These are phyloP conservation scores for Volucella zonaria DNA, from an alignment of 2,888 invertebrate species.

Conservation along the genomic window DNA sequence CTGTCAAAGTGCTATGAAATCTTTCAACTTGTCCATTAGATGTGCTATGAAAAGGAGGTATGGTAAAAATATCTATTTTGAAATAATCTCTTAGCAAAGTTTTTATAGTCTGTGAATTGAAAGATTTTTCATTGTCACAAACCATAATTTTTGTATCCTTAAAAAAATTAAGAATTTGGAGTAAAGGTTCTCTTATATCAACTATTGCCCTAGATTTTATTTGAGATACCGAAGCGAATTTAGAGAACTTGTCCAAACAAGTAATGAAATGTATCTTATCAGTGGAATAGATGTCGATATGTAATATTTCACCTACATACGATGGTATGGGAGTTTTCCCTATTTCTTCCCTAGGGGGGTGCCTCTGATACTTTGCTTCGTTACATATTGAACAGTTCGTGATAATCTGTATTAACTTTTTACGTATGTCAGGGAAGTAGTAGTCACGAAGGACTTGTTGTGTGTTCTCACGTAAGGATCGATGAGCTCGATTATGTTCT, in stretches of 20 bases:
- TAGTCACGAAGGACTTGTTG: constrained; percentile 30
- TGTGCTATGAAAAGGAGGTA: too few species aligned
- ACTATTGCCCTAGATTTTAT: too few species aligned
- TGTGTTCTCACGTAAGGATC: constrained; percentile 29
- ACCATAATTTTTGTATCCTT: neutral
- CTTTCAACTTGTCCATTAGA: too few species aligned
- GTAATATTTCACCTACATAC: constrained; percentile 9
- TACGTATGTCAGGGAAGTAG: constrained; percentile 30
- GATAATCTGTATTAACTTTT: constrained; percentile 7
- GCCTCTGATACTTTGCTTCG: constrained; percentile 40
- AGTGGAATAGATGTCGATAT: constrained; percentile 15
- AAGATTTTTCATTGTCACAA: too few species aligned
- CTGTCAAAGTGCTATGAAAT: too few species aligned
- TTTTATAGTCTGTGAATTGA: too few species aligned
- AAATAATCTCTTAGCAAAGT: too few species aligned
- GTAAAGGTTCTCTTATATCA: neutral
- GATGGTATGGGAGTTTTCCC: too few species aligned
- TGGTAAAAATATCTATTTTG: too few species aligned
- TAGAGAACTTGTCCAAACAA: constrained; percentile 12
- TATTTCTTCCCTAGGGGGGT: neutral
- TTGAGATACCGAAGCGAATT: neutral
- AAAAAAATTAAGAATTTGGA: constrained; percentile 23
- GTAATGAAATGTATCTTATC: constrained; percentile 5
- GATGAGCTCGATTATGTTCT: constrained; percentile 41
- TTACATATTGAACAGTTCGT: constrained; percentile 35